Evolutionary conservation across 2,797 vertebrate species (phyloP), one percentile per base, ranked within the genome.

Genomic region (Cossypha polioptera): DNA sequence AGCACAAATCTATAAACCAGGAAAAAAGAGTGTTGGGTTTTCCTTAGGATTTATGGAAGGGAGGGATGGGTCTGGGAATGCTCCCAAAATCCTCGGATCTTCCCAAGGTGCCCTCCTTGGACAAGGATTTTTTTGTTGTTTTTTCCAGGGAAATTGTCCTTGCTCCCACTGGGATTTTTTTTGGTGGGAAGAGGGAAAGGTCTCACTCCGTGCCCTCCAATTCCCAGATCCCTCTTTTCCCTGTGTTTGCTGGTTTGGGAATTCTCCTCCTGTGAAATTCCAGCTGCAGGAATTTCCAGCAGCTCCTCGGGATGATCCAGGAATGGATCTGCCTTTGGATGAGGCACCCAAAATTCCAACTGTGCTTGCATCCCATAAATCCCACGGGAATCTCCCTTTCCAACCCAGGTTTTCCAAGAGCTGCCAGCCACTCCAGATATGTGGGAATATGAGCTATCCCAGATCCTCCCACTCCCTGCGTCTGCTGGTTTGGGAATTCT

Each of bases 171-270:
- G 26, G 26, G 31, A 28, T 63, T 79, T 31, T 29, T 29, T 54
- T 62, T 42, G 10, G 18, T 11, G 43, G 10, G 14, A 50, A 16
- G 13, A 21, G 54, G 55, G 66, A 36, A 54, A 9, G 36, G 4
- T 10, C 57, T 76, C 0, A 0, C 19, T 69, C 24, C 0, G 0
- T 33, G 6, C 25, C 2, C 15, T 6, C 3, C 2, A 3, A 4
- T 48, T 61, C 61, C 68, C 8, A 1, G 0, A 0, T 40, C 18
- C 25, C 15, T 5, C 31, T 25, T 65, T 11, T 50, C 20, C 54
- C n/a, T 0, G 1, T 6, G 25, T 20, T 84, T 68, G 48, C 47
- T 4, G 0, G 2, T 28, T 22, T 29, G 45, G 65, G 58, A 40
- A 22, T 7, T 7, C 25, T 25, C 33, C 66, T 36, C 16, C 16